Evolutionary conservation across 1,140 invertebrate genomes (phyloP).

Genomic region (Zaprionus ghesquierei): DNA sequence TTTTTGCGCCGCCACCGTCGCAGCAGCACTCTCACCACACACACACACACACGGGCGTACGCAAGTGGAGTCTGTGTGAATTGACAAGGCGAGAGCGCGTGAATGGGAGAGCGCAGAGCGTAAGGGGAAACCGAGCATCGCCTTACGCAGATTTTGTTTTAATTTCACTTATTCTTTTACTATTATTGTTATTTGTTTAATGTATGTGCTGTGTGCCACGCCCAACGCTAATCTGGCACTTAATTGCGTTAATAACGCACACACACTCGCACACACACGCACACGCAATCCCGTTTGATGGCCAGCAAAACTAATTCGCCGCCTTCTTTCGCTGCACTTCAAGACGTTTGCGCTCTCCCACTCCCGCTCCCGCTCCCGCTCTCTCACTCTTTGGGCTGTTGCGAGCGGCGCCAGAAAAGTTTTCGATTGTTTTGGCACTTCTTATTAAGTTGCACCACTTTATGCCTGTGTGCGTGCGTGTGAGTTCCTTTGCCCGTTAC

Average conservation of each 20-base stretch:
- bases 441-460: constrained; percentile 54
- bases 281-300: neutral
- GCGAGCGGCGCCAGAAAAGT: constrained; percentile 39
- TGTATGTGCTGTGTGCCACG: constrained; percentile 1
- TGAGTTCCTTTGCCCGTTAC: constrained; percentile 19
- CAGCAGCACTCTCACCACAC: constrained; percentile 11
- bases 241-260: constrained; percentile 35
- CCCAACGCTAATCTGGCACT: constrained; percentile 21
- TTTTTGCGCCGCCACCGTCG: constrained; percentile 33
- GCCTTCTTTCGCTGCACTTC: constrained; percentile 11
- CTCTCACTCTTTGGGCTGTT: neutral
- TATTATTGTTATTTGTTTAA: constrained; percentile 38
- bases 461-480: constrained; percentile 31
- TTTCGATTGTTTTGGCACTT: constrained; percentile 50
- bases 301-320: neutral
- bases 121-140: neutral
- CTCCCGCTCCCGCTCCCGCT: neutral
- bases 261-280: neutral
- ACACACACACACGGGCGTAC: neutral
- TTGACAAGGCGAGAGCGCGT: neutral
- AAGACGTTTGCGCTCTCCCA: neutral
- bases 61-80: neutral
- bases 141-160: constrained; percentile 42
- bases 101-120: neutral
- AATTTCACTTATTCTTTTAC: constrained; percentile 50